A percentile compares a stretch with the other conserved stretches of the same genome.
Evolutionary conservation across 1,140 invertebrate species (phyloP).

Genomic region (Mycetomoellerius zeteki): DNA sequence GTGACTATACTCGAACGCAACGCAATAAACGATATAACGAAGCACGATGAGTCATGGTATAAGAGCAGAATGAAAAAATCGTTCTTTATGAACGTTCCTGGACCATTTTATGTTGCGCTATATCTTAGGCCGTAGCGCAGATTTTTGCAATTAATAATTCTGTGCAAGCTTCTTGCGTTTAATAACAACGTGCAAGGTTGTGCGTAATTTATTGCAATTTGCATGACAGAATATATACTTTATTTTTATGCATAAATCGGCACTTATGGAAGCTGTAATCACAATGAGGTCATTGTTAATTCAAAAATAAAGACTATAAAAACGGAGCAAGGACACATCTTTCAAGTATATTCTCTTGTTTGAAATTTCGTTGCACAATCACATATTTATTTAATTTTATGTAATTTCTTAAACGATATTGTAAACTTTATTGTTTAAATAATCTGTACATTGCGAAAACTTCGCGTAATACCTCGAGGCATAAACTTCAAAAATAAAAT

Average conservation of each 20-base stretch:
- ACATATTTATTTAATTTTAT: no score
- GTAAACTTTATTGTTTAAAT: neutral
- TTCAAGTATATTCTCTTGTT: neutral
- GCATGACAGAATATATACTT: slow-evolving; percentile 69
- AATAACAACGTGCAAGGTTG: slow-evolving; percentile 13
- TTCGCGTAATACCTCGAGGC: neutral
- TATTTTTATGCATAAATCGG: slow-evolving; percentile 73
- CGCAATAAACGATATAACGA: slow-evolving; percentile 46
- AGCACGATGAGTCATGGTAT: slow-evolving; percentile 19
- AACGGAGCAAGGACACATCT: neutral
- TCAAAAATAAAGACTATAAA: neutral
- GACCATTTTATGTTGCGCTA: slow-evolving; percentile 24
- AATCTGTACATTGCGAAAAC: neutral
- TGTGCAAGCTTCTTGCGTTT: neutral
- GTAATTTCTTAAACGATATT: neutral
- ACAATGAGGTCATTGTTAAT: slow-evolving; percentile 74
- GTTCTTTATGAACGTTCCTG: slow-evolving; percentile 8
- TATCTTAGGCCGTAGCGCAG: slow-evolving; percentile 4
- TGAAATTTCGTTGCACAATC: neutral
- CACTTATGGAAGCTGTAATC: slow-evolving; percentile 66
- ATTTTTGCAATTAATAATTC: slow-evolving; percentile 41
- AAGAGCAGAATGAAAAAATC: slow-evolving; percentile 20
- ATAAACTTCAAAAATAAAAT: neutral
- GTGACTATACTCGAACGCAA: slow-evolving; percentile 9
- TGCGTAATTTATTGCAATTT: slow-evolving; percentile 64